phyloP scores from a whole-genome alignment of 2,113 vertebrate genomes.

The Mungos mungo region DNA sequence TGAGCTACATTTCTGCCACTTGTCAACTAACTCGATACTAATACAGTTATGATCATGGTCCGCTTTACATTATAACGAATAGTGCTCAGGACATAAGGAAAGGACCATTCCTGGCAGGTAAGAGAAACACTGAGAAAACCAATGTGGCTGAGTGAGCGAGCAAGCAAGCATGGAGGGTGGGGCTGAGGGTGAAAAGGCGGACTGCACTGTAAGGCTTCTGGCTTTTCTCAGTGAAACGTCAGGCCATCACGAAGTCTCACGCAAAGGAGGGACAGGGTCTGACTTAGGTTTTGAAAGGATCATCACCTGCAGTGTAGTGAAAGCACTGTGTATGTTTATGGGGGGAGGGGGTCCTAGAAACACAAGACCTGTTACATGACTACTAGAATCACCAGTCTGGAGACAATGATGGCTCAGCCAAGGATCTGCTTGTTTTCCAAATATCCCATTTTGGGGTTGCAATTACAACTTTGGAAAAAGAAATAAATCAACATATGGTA shows the following conservation, averaged over 20 bases:
- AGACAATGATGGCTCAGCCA: neutral
- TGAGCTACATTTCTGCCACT: neutral
- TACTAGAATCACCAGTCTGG: neutral
- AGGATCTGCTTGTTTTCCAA: neutral
- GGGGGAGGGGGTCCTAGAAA: neutral
- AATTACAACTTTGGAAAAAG: constrained; percentile 24
- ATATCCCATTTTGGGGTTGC: neutral
- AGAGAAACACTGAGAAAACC: neutral
- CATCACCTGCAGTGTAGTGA: neutral
- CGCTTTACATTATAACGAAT: neutral
- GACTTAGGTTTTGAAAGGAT: neutral
- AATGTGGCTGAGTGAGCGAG: neutral
- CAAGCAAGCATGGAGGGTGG: neutral
- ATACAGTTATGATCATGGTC: neutral
- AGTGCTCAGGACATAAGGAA: neutral
- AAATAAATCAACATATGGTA: neutral
- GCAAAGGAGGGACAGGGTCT: neutral
- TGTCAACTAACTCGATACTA: neutral
- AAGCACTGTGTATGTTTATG: neutral
- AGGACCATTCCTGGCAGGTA: neutral
- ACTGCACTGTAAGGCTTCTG: neutral
- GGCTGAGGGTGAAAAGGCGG: neutral
- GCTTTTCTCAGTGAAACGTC: neutral
- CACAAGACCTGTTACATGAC: neutral
- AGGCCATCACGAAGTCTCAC: neutral